A percentile compares a stretch with the other conserved stretches of the same genome.
These are phyloP conservation scores for Electrophaes corylata DNA, from an alignment of 2,888 invertebrate species.

Conservation along the genomic window DNA sequence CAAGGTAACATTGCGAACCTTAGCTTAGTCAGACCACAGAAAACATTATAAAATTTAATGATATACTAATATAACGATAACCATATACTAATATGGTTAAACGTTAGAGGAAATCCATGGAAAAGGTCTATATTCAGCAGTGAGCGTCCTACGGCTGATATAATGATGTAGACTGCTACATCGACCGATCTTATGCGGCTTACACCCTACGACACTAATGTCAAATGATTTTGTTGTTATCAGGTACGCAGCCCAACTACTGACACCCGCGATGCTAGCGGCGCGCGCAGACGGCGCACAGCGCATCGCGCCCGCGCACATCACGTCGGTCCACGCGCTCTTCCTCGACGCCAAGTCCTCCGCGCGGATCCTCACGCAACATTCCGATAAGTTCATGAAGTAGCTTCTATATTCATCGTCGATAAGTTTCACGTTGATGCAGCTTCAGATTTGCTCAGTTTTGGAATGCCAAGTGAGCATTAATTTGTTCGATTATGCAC, in stretches of 20 bases:
- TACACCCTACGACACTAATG: too few species aligned
- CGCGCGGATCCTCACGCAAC: constrained; percentile 94
- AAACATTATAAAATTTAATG: too few species aligned
- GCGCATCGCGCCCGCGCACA: constrained; percentile 91
- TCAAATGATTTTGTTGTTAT: not conserved
- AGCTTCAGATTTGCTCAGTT: not conserved
- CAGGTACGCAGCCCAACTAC: constrained; percentile 95
- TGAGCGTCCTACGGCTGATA: too few species aligned
- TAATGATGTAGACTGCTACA: too few species aligned
- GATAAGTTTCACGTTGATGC: not conserved
- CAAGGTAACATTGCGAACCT: too few species aligned
- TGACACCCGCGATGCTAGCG: constrained; percentile 95
- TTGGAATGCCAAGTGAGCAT: not conserved
- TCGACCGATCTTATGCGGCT: too few species aligned
- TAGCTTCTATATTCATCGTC: constrained; percentile 12
- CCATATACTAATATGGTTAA: too few species aligned
- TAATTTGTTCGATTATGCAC: not conserved
- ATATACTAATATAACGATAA: too few species aligned
- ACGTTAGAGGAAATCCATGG: too few species aligned
- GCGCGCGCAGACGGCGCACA: constrained; percentile 94
- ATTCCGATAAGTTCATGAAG: constrained; percentile 96
- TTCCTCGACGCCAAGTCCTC: constrained; percentile 99
- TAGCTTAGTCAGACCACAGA: too few species aligned
- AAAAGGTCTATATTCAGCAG: too few species aligned
- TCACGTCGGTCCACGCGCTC: constrained; percentile 92